Conservation (phyloP, 2,888 invertebrate species). For the Scaptomyza caliginosa region DNA sequence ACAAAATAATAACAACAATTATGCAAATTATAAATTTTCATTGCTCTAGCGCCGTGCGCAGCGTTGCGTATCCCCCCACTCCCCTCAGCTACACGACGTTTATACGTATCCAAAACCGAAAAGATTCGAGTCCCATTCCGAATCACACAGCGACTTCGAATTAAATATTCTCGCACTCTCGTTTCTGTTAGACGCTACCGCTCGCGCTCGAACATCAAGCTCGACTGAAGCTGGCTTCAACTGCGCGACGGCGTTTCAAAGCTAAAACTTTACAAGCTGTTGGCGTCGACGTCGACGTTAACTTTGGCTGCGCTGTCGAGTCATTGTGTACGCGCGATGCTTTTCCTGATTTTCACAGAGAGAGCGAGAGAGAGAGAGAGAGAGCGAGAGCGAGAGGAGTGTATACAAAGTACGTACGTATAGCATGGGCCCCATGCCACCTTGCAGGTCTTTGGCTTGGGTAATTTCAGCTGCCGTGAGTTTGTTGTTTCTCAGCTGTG, state of each 20-base stretch:
- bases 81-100: too few species aligned
- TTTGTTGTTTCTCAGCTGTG: slow-evolving; percentile 73
- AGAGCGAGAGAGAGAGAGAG: background rate
- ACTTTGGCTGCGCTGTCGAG: slow-evolving; percentile 37
- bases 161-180: background rate
- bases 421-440: slow-evolving; percentile 61
- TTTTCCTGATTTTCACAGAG: slow-evolving; percentile 77
- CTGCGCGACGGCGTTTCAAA: slow-evolving; percentile 62
- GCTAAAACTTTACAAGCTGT: slow-evolving; percentile 30
- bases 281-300: slow-evolving; percentile 11
- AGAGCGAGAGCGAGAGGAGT: background rate
- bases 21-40: slow-evolving; percentile 78
- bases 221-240: slow-evolving; percentile 61
- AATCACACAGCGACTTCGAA: slow-evolving; percentile 17
- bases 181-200: slow-evolving; percentile 38
- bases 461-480: slow-evolving; percentile 71
- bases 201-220: slow-evolving; percentile 59
- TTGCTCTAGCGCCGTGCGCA: slow-evolving; percentile 66
- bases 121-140: too few species aligned
- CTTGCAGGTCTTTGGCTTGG: slow-evolving; percentile 80
- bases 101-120: slow-evolving; percentile 33
- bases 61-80: slow-evolving; percentile 56
- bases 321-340: slow-evolving; percentile 67
- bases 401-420: slow-evolving; percentile 3
- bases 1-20: slow-evolving; percentile 66